phyloP scores from a whole-genome alignment of 2,888 invertebrate genomes.

The Sinopyrophorus schimmeli region DNA sequence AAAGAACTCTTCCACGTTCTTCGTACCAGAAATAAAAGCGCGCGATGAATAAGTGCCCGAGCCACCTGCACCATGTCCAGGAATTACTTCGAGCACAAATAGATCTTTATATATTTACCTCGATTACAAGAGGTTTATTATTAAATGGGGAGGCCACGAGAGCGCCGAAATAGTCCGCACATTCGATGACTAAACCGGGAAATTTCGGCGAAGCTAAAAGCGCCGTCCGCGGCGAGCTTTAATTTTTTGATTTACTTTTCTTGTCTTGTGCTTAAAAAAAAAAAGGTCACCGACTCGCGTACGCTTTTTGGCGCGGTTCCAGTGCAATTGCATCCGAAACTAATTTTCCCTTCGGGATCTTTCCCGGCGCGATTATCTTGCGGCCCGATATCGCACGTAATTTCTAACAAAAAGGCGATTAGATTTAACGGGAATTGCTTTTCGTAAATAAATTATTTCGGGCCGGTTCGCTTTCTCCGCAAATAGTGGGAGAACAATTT shows the following conservation, averaged over 20 bases:
- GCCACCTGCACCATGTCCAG: no score
- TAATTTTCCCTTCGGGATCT: neutral
- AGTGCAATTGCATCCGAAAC: constrained; percentile 34
- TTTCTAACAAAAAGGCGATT: neutral
- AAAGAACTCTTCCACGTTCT: no score
- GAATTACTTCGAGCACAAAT: no score
- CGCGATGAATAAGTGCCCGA: no score
- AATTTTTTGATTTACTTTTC: no score
- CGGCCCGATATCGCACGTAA: neutral
- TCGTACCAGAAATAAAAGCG: no score
- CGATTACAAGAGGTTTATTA: constrained; percentile 8
- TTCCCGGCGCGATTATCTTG: neutral
- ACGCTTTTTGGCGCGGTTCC: constrained; percentile 30
- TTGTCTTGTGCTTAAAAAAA: neutral
- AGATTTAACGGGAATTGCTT: neutral
- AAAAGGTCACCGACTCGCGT: constrained; percentile 31
- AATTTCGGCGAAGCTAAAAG: no score
- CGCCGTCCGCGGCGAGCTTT: no score
- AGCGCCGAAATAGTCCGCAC: neutral
- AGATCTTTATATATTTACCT: neutral
- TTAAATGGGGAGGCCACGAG: constrained; percentile 3
- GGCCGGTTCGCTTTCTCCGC: no score
- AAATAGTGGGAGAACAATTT: no score
- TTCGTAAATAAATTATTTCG: no score
- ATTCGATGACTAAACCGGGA: constrained; percentile 5